These are phyloP conservation scores for Drosophila merina DNA, from an alignment of 2,888 invertebrate genomes.

Conservation along the genomic window DNA sequence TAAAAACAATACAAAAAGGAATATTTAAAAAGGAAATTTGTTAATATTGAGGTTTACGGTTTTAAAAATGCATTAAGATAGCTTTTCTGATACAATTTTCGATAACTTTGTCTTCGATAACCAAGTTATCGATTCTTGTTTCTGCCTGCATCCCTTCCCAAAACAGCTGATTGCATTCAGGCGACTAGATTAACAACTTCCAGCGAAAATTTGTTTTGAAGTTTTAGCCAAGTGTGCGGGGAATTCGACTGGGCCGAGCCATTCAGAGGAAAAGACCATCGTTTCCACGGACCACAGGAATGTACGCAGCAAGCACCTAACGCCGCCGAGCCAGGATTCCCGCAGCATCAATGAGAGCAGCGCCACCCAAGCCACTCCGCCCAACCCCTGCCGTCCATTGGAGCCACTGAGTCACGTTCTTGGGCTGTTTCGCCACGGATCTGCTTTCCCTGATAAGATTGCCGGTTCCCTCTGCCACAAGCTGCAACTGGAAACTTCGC, in stretches of 20 bases:
- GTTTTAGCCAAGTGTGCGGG: slow-evolving; percentile 36
- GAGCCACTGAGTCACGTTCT: slow-evolving; percentile 34
- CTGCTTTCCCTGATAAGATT: slow-evolving; percentile 6
- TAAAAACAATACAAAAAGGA: background rate
- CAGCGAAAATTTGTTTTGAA: slow-evolving; percentile 55
- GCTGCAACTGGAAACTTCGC: slow-evolving; percentile 1
- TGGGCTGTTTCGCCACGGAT: slow-evolving; percentile 23
- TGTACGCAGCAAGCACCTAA: slow-evolving; percentile 17
- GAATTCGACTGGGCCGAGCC: slow-evolving; percentile 4
- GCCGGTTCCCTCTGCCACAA: background rate
- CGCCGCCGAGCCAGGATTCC: slow-evolving; percentile 16
- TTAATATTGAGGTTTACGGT: too few relatives aligned
- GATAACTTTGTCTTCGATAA: slow-evolving; percentile 20
- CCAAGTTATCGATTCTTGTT: slow-evolving; percentile 20
- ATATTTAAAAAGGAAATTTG: background rate
- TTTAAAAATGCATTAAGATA: background rate
- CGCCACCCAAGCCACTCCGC: slow-evolving; percentile 8
- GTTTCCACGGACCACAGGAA: slow-evolving; percentile 1
- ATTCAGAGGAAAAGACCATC: slow-evolving; percentile 3
- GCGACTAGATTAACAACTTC: slow-evolving; percentile 68
- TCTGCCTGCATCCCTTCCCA: background rate
- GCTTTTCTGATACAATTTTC: background rate
- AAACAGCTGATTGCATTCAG: slow-evolving; percentile 44
- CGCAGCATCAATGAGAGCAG: slow-evolving; percentile 36
- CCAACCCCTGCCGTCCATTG: slow-evolving; percentile 15